These are phyloP conservation scores for Oeneis ivallda DNA, from an alignment of 2,888 invertebrate species.

Conservation along the genomic window DNA sequence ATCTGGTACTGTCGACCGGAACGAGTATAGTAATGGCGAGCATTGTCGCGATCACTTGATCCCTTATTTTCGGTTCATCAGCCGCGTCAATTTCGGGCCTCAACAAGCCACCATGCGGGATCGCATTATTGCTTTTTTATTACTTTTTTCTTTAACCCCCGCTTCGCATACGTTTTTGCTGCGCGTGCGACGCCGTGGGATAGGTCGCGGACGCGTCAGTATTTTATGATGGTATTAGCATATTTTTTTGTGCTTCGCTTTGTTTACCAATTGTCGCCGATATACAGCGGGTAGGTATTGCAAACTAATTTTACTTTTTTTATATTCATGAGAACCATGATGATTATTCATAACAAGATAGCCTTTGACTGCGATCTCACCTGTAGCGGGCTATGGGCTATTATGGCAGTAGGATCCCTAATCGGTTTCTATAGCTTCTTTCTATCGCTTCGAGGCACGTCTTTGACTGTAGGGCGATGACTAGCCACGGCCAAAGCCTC, in stretches of 20 bases:
- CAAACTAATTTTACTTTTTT: constrained; percentile 34
- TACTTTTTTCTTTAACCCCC: constrained; percentile 72
- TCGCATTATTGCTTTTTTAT: constrained; percentile 81
- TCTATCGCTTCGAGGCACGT: too few relatives aligned
- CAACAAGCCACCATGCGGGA: constrained; percentile 80
- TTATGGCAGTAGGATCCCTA: too few relatives aligned
- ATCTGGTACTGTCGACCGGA: background rate
- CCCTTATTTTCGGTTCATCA: constrained; percentile 63
- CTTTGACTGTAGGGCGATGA: too few relatives aligned
- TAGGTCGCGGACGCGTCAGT: constrained; percentile 64
- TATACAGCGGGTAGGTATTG: constrained; percentile 45
- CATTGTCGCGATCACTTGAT: constrained; percentile 41
- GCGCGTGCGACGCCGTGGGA: constrained; percentile 71
- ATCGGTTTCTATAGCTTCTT: too few relatives aligned
- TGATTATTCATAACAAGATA: too few relatives aligned
- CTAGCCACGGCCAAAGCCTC: too few relatives aligned
- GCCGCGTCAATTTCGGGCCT: constrained; percentile 73
- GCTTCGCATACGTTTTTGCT: constrained; percentile 72
- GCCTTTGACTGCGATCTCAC: too few relatives aligned
- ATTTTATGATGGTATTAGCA: constrained; percentile 81
- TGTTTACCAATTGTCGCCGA: constrained; percentile 63
- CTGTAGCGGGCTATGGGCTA: too few relatives aligned
- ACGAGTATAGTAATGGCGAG: constrained; percentile 27
- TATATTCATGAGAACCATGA: too few relatives aligned
- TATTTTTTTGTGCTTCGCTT: constrained; percentile 62